Conservation (phyloP, 2,888 invertebrate genomes). For the Lasioglossum malachurum region DNA sequence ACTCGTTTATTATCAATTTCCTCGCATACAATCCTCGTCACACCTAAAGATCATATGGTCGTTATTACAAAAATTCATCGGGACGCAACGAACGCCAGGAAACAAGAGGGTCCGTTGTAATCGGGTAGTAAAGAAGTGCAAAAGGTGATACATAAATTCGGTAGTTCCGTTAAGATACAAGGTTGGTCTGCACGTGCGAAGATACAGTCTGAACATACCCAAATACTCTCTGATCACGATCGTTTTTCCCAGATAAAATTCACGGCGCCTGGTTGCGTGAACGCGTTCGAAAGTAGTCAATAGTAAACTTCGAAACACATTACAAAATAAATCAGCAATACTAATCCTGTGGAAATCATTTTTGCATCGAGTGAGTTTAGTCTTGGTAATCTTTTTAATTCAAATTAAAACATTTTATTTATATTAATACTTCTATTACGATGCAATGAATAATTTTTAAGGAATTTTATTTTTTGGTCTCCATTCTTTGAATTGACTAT, state of each 20-base stretch:
- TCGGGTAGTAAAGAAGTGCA: constrained; percentile 41
- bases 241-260: neutral
- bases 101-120: neutral
- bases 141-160: constrained; percentile 39
- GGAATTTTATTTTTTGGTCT: neutral
- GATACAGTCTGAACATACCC: constrained; percentile 21
- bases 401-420: neutral
- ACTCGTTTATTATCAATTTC: constrained; percentile 67
- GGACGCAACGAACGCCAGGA: constrained; percentile 35
- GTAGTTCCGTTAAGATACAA: constrained; percentile 8
- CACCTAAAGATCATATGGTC: constrained; percentile 39
- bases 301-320: neutral
- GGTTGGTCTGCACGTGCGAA: constrained; percentile 26
- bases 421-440: neutral
- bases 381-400: neutral
- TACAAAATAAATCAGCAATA: neutral
- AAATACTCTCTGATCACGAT: neutral
- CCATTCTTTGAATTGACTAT: neutral
- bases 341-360: neutral
- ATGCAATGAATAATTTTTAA: neutral
- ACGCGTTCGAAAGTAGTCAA: neutral
- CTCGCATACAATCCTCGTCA: constrained; percentile 47
- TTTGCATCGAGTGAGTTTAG: neutral
- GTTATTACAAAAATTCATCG: constrained; percentile 56
- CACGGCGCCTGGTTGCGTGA: neutral